Percentiles rank a stretch among this genome's conserved stretches.
phyloP scores from a whole-genome alignment of 2,113 vertebrate species.

The Ondatra zibethicus region DNA sequence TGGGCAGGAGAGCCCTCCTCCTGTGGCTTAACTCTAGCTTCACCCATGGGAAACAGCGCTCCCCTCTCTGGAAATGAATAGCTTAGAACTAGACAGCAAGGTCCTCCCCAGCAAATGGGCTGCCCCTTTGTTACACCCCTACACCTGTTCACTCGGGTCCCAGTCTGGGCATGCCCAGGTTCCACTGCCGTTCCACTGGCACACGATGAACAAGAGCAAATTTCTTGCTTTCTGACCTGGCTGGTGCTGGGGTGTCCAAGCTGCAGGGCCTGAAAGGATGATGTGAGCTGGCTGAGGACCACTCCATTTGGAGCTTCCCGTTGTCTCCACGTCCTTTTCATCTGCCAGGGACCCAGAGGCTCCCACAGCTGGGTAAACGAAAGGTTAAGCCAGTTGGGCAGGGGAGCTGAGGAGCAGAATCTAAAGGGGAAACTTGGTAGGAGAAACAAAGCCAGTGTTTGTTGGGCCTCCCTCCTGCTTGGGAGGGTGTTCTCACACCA shows the following conservation, averaged over 20 bases:
- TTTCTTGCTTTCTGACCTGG: constrained; percentile 73
- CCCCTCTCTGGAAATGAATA: neutral
- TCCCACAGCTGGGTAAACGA: constrained; percentile 18
- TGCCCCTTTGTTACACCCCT: neutral
- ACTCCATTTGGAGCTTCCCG: constrained; percentile 68
- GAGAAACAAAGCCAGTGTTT: constrained; percentile 78
- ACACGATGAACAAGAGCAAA: neutral
- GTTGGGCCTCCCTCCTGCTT: constrained; percentile 73
- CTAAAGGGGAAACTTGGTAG: constrained; percentile 49
- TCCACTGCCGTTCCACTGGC: neutral
- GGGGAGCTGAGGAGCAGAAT: constrained; percentile 28
- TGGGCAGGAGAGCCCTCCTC: neutral
- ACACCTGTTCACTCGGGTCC: neutral
- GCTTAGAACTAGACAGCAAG: neutral
- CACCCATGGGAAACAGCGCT: neutral
- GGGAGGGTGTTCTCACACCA: constrained; percentile 73
- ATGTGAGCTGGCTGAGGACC: constrained; percentile 66
- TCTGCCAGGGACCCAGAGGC: constrained; percentile 43
- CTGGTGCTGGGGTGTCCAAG: constrained; percentile 55
- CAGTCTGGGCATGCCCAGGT: neutral
- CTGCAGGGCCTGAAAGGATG: constrained; percentile 60
- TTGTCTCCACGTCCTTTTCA: constrained; percentile 81
- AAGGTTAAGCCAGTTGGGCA: constrained; percentile 76
- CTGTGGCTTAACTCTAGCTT: neutral
- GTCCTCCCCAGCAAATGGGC: fast-evolving